Base-by-base conservation (phyloP, 2,797 vertebrate genomes). In the Poeciliopsis presidionis region DNA sequence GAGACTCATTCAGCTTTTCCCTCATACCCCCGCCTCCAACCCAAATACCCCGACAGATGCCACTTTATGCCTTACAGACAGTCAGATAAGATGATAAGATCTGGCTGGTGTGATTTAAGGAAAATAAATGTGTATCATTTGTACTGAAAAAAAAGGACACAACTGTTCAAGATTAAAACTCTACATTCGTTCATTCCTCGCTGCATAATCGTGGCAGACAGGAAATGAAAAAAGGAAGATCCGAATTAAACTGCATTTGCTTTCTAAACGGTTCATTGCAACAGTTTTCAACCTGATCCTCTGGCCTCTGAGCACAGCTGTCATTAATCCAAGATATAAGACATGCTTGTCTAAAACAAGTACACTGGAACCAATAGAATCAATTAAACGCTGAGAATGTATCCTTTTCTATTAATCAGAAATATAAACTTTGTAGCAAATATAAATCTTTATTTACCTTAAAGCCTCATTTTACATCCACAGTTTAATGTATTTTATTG, bases 1-100 rank as follows among this genome's bases (percentile, higher is more conserved):
- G 92, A 93, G 94, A 94, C 90, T 96, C 95, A 95, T 95, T 96
- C 93, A 96, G 91, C 88, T 95, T 95, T 92, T 93, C 89, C 74
- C 59, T 81, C 86, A 33, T 55, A 53, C 88, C 88, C 90, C 67
- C 77, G 43, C 79, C 88, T 88, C 93, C 89, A 82, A 87, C 87
- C 81, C 69, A 89, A 89, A 89, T 90, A 89, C 76, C 85, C 90
- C n/a, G 47, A 91, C 73, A 88, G 92, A 94, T 91, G 90, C 90
- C 79, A 91, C 84, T 81, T 88, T 73, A 87, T 89, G 82, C 72
- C 86, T 91, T 82, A 78, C 87, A 87, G 83, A 87, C 11, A 22
- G 90, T 51, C 57, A 67, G 46, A 84, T 76, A 70, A 45, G 30
- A 80, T 73, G 49, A 83, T 75, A 65, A 47, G 30, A 79, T 72